Base-by-base conservation (phyloP, 2,888 invertebrate genomes). In the Tortricodes alternella region DNA sequence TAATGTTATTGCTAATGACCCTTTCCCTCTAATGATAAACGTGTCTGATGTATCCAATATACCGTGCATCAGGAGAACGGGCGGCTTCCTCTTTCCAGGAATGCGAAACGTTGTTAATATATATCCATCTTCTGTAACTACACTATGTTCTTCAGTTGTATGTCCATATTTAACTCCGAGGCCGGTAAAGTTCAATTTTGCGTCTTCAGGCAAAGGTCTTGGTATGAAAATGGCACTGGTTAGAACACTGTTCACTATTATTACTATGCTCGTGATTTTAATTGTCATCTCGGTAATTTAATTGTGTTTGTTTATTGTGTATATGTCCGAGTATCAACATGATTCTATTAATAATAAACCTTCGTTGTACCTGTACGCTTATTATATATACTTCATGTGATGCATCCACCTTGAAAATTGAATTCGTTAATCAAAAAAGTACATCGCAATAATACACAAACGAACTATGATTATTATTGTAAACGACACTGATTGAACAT, bases 51-150 rank as follows among this genome's bases (percentile, higher is more conserved):
- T 78, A 56, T 85, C 84, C 7, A 74, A 62, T 35, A 85, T 53
- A 6, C 85, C 87, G 60, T 87, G 88, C 63, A 82, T 67, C 29
- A 86, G 39, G 2, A 87, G 61, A 41, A 85, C 70, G 24, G 87
- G 85, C 37, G 71, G 68, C 2, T 64, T 50, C 49, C 64, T 70
- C 32, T 59, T 66, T 8, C 64, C 71, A 0, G 63, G 70, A 1
- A 78, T 62, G 15, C 61, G 64, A 49, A 67, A 71, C 2, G 76
- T 13, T 3, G 57, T 64, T 0, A 74, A 58, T 3, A 67, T 63
- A 43, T 74, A 75, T 2, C 70, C 71, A 48, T 76, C 77, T 35
- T 70, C 63, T 2, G 75, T 73, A 74, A 94, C 18, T 4, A 52
- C 51, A 43, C 24, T 27, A 18, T 52, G 24, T 27, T 74, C 70